phyloP scores from a whole-genome alignment of 2,797 vertebrate species.

The Cryptoblepharus egeriae region DNA sequence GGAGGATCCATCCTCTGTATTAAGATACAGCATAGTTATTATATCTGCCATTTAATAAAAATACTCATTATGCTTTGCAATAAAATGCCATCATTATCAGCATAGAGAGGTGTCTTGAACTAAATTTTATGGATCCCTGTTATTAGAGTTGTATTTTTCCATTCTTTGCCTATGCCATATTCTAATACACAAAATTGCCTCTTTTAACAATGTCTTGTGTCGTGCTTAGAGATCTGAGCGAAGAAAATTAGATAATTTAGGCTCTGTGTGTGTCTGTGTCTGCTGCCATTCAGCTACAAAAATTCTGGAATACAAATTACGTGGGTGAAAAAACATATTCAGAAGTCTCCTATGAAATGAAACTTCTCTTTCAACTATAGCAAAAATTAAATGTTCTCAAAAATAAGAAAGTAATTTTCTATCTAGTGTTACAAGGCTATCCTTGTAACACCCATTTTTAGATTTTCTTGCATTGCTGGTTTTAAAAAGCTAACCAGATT shows the following conservation, averaged over 20 bases:
- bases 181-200: slow-evolving; percentile 23
- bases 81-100: slow-evolving; percentile 31
- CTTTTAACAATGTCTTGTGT: slow-evolving; percentile 11
- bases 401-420: background rate
- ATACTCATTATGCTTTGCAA: slow-evolving; percentile 23
- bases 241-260: slow-evolving; percentile 23
- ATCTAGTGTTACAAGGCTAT: background rate
- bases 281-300: background rate
- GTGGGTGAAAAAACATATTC: background rate
- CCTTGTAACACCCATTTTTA: background rate
- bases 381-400: background rate
- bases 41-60: slow-evolving; percentile 21
- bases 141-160: slow-evolving; percentile 26
- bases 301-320: slow-evolving; percentile 23
- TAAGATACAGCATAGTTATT: slow-evolving; percentile 2
- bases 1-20: slow-evolving; percentile 7
- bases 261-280: background rate
- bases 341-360: background rate
- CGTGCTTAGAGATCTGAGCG: background rate
- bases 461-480: slow-evolving; percentile 1
- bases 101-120: slow-evolving; percentile 23
- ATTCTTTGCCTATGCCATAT: slow-evolving; percentile 10
- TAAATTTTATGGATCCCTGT: slow-evolving; percentile 9
- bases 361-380: background rate
- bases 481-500: background rate